phyloP scores from a whole-genome alignment of 2,888 invertebrate species.

The Lucinisca nassula region DNA sequence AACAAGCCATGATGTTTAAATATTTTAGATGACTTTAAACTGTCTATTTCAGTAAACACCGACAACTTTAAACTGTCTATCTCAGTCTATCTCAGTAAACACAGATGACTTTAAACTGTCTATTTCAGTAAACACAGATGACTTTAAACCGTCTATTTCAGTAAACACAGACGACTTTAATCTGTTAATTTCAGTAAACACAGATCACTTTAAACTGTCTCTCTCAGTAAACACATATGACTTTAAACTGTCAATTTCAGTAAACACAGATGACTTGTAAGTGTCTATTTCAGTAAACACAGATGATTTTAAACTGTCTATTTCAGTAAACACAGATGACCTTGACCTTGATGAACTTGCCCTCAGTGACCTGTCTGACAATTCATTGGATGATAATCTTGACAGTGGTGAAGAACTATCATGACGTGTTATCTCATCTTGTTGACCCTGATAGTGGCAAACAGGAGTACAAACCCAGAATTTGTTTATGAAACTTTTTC shows the following conservation, averaged over 20 bases:
- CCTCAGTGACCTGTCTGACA: conserved; percentile 65
- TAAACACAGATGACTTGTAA: neutral
- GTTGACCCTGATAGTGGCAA: too few relatives aligned
- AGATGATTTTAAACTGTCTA: neutral
- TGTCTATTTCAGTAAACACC: conserved; percentile 20
- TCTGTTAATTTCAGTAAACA: neutral
- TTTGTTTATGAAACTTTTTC: too few relatives aligned
- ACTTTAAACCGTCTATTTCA: neutral
- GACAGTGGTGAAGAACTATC: conserved; percentile 35
- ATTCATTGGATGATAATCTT: conserved; percentile 51
- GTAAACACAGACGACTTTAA: neutral
- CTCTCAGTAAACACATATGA: neutral
- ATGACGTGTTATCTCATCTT: too few relatives aligned
- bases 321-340: conserved; percentile 54
- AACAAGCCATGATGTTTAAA: too few relatives aligned
- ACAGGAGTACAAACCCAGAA: too few relatives aligned
- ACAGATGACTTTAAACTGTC: too few relatives aligned
- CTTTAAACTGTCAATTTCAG: neutral
- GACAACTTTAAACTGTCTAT: conserved; percentile 67
- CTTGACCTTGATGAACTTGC: conserved; percentile 72
- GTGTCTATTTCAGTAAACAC: conserved; percentile 30
- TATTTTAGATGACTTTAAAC: too few relatives aligned
- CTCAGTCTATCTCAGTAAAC: too few relatives aligned
- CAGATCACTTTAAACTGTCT: neutral
- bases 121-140: neutral